Percentiles rank a stretch among this genome's conserved stretches.
These are phyloP conservation scores for Branchipolynoe longqiensis DNA, from an alignment of 2,888 invertebrate species.

Conservation along the genomic window DNA sequence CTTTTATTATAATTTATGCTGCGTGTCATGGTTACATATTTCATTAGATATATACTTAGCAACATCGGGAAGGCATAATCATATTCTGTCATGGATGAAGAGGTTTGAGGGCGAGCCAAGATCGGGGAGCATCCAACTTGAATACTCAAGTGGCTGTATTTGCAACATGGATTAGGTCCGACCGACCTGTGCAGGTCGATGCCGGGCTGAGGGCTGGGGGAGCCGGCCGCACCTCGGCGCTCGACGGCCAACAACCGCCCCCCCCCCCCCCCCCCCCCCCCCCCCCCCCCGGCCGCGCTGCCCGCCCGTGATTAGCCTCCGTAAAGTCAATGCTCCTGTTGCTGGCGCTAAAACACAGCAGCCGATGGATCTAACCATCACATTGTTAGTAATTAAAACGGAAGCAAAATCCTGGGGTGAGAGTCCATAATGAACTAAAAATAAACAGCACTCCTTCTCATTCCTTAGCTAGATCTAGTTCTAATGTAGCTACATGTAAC, in stretches of 20 bases:
- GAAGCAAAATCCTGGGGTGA: too few species aligned
- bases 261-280: neutral
- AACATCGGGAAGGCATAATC: constrained; percentile 30
- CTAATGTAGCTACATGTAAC: too few species aligned
- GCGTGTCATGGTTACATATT: constrained; percentile 52
- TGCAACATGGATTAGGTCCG: constrained; percentile 7
- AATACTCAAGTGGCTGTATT: neutral
- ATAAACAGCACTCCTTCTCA: too few species aligned
- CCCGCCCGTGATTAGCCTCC: too few species aligned
- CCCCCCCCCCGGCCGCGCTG: neutral
- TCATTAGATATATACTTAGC: constrained; percentile 38
- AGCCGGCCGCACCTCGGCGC: neutral
- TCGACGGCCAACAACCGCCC: neutral
- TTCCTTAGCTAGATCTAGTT: too few species aligned
- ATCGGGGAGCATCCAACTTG: neutral
- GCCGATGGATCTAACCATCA: too few species aligned
- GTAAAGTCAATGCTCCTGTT: too few species aligned
- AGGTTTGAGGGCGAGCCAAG: neutral
- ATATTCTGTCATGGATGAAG: neutral
- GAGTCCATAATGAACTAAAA: too few species aligned
- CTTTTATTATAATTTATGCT: constrained; percentile 57
- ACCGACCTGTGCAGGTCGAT: constrained; percentile 33
- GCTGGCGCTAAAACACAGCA: too few species aligned
- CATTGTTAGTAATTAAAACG: too few species aligned
- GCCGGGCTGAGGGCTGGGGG: neutral